A percentile compares a stretch with the other conserved stretches of the same genome.
phyloP scores from a whole-genome alignment of 2,113 vertebrate species.

The Pavo muticus region DNA sequence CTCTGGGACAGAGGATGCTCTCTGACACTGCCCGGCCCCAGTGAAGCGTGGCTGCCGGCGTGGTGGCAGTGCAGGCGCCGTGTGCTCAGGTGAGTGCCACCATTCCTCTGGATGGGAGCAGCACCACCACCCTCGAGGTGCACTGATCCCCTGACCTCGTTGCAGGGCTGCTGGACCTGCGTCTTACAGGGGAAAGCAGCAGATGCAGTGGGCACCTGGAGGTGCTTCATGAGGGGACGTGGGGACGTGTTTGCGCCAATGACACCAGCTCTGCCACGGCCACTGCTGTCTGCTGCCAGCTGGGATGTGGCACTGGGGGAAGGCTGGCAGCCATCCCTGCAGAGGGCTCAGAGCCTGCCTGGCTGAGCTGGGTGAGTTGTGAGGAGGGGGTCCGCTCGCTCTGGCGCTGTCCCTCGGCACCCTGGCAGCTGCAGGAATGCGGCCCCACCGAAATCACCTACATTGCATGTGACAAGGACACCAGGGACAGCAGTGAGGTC shows the following conservation, averaged over 20 bases:
- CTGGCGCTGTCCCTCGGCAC: neutral
- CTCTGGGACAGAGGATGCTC: neutral
- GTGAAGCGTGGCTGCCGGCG: rapidly evolving
- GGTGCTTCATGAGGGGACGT: neutral
- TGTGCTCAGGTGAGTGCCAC: constrained; percentile 23
- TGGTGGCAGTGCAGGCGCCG: rapidly evolving
- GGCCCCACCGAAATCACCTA: rapidly evolving
- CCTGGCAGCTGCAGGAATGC: neutral
- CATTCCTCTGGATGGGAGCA: too few species aligned
- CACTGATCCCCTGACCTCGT: too few species aligned
- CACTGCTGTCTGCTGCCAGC: neutral
- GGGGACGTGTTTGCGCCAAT: neutral
- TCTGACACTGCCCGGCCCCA: neutral
- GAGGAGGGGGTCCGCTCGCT: neutral
- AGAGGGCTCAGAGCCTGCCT: rapidly evolving
- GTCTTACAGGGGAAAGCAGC: too few species aligned
- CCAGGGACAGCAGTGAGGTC: rapidly evolving
- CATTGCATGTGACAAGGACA: rapidly evolving
- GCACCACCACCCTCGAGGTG: too few species aligned
- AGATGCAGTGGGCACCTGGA: neutral
- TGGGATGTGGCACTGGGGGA: neutral
- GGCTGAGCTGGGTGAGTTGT: constrained; percentile 29
- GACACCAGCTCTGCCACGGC: neutral
- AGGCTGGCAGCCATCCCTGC: rapidly evolving
- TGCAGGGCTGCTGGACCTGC: too few species aligned